Evolutionary conservation across 1,140 invertebrate species (phyloP).

Genomic region (Scaptomyza hsui): DNA sequence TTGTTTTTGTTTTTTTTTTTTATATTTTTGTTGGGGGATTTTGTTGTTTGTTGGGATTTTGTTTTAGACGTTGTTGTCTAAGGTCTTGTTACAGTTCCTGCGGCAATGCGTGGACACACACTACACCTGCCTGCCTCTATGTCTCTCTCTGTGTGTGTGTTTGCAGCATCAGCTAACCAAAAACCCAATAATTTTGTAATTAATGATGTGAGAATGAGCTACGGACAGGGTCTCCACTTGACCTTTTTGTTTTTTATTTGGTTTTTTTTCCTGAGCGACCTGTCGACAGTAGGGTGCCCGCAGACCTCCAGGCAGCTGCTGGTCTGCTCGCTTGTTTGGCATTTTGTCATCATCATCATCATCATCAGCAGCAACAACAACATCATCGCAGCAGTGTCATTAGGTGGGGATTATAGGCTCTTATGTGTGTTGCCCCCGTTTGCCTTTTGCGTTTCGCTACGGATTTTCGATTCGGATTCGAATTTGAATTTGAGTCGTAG

Average conservation of each 20-base stretch:
- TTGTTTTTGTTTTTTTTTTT: not conserved
- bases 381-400: constrained; percentile 54
- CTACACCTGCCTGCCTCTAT: constrained; percentile 54
- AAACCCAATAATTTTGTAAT: constrained; percentile 79
- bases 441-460: constrained; percentile 12
- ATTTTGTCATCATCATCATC: constrained; percentile 73
- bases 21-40: too few relatives aligned
- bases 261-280: constrained; percentile 22
- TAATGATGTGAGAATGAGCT: constrained; percentile 80
- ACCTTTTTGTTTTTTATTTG: constrained; percentile 62
- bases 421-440: constrained; percentile 29
- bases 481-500: constrained; percentile 6
- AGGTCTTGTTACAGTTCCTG: constrained; percentile 77
- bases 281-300: constrained; percentile 72
- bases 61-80: constrained; percentile 44
- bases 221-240: constrained; percentile 63
- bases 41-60: constrained; percentile 15
- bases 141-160: constrained; percentile 7
- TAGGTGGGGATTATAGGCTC: constrained; percentile 69
- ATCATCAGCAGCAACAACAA: constrained; percentile 32
- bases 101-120: constrained; percentile 55
- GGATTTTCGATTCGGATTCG: constrained; percentile 16
- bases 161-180: constrained; percentile 7
- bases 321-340: constrained; percentile 51
- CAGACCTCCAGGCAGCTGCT: constrained; percentile 61